These are phyloP conservation scores for Mormyrops attenuatus DNA, from an alignment of 2,797 vertebrate genomes.

Conservation along the genomic window DNA sequence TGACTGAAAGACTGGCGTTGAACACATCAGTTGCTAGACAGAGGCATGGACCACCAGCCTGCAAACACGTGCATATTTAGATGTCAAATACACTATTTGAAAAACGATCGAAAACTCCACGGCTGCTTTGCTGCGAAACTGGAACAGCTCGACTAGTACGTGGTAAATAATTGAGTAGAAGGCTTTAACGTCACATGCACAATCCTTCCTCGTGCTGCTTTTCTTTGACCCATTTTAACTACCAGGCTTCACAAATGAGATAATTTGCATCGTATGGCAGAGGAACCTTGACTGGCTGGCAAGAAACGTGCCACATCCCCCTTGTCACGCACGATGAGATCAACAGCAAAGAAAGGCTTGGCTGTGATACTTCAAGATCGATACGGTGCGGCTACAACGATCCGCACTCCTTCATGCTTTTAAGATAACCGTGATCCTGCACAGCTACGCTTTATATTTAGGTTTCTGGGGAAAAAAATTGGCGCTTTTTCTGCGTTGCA, in stretches of 20 bases:
- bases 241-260: background rate
- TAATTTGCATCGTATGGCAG: background rate
- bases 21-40: background rate
- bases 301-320: constrained; percentile 17
- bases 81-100: background rate
- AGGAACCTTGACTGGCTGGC: background rate
- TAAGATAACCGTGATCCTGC: background rate
- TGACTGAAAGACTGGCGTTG: background rate
- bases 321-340: background rate
- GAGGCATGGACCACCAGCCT: background rate
- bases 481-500: constrained; percentile 10
- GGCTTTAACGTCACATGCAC: background rate
- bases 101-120: background rate
- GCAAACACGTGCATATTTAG: background rate
- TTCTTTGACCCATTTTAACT: constrained; percentile 4
- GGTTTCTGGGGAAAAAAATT: background rate
- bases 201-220: background rate
- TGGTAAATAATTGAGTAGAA: constrained; percentile 14
- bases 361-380: background rate
- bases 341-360: background rate
- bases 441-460: background rate
- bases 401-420: background rate
- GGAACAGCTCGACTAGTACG: background rate
- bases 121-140: background rate
- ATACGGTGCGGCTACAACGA: background rate